These are phyloP conservation scores for Trachelus iudaicus DNA, from an alignment of 2,888 invertebrate genomes.

Conservation along the genomic window DNA sequence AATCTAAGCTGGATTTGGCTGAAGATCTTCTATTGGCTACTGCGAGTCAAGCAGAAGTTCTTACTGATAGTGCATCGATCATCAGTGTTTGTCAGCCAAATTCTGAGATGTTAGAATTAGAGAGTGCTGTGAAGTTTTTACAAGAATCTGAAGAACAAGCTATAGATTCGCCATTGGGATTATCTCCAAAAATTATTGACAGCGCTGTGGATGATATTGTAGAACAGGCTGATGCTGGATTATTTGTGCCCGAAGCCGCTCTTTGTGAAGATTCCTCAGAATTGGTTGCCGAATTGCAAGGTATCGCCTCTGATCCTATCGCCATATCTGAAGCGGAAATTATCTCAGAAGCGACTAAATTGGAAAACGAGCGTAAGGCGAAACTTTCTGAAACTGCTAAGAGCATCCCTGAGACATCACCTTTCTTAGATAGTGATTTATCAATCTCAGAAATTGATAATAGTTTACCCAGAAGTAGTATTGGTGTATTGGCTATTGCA, in stretches of 20 bases:
- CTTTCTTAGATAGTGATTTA: background rate
- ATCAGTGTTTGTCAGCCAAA: constrained; percentile 39
- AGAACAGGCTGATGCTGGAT: constrained; percentile 34
- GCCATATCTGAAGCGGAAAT: constrained; percentile 63
- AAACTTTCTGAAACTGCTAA: constrained; percentile 29
- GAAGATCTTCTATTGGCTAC: constrained; percentile 37
- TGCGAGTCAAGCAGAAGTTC: constrained; percentile 28
- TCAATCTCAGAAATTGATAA: background rate
- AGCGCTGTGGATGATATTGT: constrained; percentile 35
- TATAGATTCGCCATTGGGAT: constrained; percentile 60
- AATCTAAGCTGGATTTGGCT: constrained; percentile 34
- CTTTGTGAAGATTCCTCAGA: constrained; percentile 46
- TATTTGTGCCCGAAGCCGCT: constrained; percentile 43
- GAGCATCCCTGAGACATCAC: background rate
- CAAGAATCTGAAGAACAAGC: constrained; percentile 64
- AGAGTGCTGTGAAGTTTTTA: constrained; percentile 60
- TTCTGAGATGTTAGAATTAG: constrained; percentile 56
- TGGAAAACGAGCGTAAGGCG: constrained; percentile 54
- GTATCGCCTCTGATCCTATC: constrained; percentile 49
- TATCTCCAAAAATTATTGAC: constrained; percentile 48
- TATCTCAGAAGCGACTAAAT: constrained; percentile 60
- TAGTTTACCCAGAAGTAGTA: background rate
- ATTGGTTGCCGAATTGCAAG: constrained; percentile 40
- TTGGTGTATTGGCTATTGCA: background rate
- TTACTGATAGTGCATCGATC: constrained; percentile 28